Percentiles rank a stretch among this genome's conserved stretches.
Evolutionary conservation across 1,140 invertebrate genomes (phyloP).

Genomic region (Drosophila ironensis): DNA sequence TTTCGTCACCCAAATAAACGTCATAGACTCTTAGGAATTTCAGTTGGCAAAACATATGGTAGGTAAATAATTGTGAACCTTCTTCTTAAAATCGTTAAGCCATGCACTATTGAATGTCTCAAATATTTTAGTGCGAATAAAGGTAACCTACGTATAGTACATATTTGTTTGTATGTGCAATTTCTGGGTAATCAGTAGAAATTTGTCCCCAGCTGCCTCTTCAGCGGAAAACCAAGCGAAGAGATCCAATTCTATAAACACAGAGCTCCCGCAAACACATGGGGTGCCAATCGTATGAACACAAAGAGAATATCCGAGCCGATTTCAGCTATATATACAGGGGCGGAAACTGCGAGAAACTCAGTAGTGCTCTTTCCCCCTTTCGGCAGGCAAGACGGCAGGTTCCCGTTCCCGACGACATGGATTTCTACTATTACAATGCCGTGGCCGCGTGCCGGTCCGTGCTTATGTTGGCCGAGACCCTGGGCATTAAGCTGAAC

Average conservation of each 20-base stretch:
- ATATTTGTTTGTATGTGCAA: too few relatives aligned
- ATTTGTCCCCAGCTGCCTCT: neutral
- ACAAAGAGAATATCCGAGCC: neutral
- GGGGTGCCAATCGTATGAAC: neutral
- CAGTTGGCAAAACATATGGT: too few relatives aligned
- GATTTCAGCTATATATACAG: too few relatives aligned
- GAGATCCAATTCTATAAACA: neutral
- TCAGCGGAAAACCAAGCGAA: neutral
- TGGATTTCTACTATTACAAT: conserved; percentile 51
- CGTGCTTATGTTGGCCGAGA: conserved; percentile 80
- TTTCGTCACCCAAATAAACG: too few relatives aligned
- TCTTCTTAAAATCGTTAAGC: too few relatives aligned
- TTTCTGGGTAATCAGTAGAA: too few relatives aligned
- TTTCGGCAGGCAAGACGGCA: neutral
- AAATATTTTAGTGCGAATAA: too few relatives aligned
- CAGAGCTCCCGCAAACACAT: neutral
- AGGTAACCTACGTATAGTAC: too few relatives aligned
- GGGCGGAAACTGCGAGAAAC: neutral
- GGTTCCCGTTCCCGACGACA: neutral
- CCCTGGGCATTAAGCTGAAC: conserved; percentile 82
- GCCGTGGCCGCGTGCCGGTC: conserved; percentile 69
- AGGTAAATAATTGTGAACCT: too few relatives aligned
- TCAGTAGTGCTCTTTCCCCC: neutral
- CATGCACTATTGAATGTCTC: too few relatives aligned
- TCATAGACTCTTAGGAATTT: too few relatives aligned